phyloP scores from a whole-genome alignment of 2,888 invertebrate species.

The Tetrapedia diversipes region DNA sequence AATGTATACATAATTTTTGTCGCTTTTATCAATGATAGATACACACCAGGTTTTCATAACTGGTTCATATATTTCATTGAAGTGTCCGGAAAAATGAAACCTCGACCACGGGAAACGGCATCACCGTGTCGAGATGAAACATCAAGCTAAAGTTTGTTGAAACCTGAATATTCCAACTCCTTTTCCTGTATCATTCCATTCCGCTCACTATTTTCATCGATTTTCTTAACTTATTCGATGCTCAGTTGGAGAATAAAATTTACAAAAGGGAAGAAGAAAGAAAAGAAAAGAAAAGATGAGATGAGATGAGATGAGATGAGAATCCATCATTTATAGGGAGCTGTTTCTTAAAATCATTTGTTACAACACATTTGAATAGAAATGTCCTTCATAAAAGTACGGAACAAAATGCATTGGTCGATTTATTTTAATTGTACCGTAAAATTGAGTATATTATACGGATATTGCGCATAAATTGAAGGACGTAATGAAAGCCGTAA shows the following conservation, averaged over 20 bases:
- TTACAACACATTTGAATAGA: neutral
- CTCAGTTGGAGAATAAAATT: too few species aligned
- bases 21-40: too few species aligned
- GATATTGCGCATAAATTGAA: constrained; percentile 29
- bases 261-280: neutral
- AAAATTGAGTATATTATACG: constrained; percentile 23
- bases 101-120: constrained; percentile 14
- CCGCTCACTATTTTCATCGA: constrained; percentile 52
- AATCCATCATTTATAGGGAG: too few species aligned
- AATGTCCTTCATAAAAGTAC: neutral
- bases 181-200: constrained; percentile 20
- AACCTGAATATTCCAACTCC: constrained; percentile 64
- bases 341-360: too few species aligned
- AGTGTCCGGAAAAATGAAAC: constrained; percentile 42
- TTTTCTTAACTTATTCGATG: constrained; percentile 52
- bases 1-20: too few species aligned
- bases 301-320: too few species aligned
- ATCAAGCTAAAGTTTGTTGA: constrained; percentile 59
- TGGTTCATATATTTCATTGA: neutral
- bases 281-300: neutral
- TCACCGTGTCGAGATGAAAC: constrained; percentile 35
- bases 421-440: constrained; percentile 16
- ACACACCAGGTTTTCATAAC: too few species aligned
- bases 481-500: constrained; percentile 24
- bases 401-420: neutral